A percentile compares a stretch with the other conserved stretches of the same genome.
phyloP scores from a whole-genome alignment of 2,888 invertebrate species.

The Pemphredon lugubris region DNA sequence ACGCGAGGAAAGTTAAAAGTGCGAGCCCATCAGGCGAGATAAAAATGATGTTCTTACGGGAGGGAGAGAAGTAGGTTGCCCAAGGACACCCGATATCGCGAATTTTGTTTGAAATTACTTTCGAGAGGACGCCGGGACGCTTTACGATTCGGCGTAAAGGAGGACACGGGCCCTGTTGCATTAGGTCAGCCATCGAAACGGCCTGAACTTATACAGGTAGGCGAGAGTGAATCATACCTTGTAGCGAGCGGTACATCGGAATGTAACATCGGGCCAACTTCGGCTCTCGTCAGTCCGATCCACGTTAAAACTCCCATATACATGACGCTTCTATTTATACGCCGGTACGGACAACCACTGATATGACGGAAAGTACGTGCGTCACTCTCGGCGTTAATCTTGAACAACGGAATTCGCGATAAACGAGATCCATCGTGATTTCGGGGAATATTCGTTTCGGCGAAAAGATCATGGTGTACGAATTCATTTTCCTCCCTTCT shows the following conservation, averaged over 20 bases:
- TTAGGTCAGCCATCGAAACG: constrained; percentile 57
- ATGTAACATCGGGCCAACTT: constrained; percentile 56
- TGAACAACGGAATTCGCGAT: too few species aligned
- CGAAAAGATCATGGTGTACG: too few species aligned
- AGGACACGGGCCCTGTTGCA: constrained; percentile 52
- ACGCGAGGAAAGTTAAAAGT: too few species aligned
- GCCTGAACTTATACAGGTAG: constrained; percentile 65
- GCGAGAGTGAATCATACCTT: constrained; percentile 71
- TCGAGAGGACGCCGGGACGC: not conserved
- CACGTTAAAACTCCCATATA: constrained; percentile 16
- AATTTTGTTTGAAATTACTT: not conserved
- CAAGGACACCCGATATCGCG: not conserved
- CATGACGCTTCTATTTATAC: constrained; percentile 19
- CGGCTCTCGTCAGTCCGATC: constrained; percentile 43
- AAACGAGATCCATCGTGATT: too few species aligned
- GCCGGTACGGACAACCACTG: too few species aligned
- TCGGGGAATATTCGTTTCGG: too few species aligned
- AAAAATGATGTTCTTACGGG: too few species aligned
- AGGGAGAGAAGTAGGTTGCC: too few species aligned
- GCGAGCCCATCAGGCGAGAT: too few species aligned
- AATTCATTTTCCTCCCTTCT: too few species aligned
- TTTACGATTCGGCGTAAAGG: constrained; percentile 33
- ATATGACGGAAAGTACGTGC: too few species aligned
- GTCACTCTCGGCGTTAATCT: too few species aligned
- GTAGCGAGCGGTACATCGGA: constrained; percentile 44